Evolutionary conservation across 2,113 vertebrate genomes (phyloP).

Genomic region (Tyrannus savana): DNA sequence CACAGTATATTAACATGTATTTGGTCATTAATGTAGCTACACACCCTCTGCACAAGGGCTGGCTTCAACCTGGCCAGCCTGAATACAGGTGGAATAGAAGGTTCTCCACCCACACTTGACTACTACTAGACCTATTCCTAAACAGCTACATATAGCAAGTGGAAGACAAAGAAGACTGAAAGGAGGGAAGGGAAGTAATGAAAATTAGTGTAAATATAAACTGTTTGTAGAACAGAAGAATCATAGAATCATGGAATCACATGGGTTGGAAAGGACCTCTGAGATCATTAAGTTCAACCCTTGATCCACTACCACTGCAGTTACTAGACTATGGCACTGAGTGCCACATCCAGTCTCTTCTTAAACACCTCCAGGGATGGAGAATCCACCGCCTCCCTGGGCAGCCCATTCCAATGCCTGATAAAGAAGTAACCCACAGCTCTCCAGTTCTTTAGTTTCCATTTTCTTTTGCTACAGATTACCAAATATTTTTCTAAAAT

Average conservation of each 20-base stretch:
- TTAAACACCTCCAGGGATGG: too few relatives aligned
- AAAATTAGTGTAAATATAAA: not conserved
- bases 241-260: too few relatives aligned
- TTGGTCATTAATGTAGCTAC: rapidly evolving
- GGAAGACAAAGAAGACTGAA: not conserved
- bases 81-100: not conserved
- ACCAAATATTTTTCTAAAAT: not conserved
- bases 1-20: not conserved
- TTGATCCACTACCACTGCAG: too few relatives aligned
- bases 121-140: not conserved
- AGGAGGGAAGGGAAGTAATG: not conserved
- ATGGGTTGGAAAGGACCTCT: too few relatives aligned
- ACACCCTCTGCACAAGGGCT: too few relatives aligned
- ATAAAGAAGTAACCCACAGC: not conserved
- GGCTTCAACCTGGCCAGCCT: not conserved
- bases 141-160: not conserved
- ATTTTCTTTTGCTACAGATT: not conserved
- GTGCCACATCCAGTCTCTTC: too few relatives aligned
- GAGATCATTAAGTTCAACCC: too few relatives aligned
- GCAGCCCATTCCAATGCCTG: too few relatives aligned
- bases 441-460: not conserved
- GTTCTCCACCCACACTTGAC: not conserved
- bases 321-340: too few relatives aligned
- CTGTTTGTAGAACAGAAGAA: not conserved
- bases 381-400: too few relatives aligned